Percentiles rank a stretch among this genome's conserved stretches.
phyloP scores from a whole-genome alignment of 2,113 vertebrate species.

The Bucco capensis region DNA sequence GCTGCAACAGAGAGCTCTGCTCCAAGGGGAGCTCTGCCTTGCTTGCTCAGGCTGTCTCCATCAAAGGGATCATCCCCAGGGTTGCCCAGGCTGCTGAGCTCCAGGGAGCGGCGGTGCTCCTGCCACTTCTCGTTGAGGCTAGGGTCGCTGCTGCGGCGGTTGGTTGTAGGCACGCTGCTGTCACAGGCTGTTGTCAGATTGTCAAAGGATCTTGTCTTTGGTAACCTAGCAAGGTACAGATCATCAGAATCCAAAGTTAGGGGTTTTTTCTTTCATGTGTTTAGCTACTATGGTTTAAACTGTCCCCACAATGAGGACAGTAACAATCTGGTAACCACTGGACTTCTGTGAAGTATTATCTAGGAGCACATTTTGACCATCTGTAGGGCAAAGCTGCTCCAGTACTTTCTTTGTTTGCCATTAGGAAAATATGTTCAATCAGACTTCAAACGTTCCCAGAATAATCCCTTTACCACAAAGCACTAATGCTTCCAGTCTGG shows the following conservation, averaged over 20 bases:
- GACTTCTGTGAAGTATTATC: not conserved
- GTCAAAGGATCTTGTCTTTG: constrained; percentile 96
- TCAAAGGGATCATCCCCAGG: constrained; percentile 75
- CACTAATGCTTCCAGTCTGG: not conserved
- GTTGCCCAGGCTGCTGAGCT: constrained; percentile 81
- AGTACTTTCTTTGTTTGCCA: not conserved
- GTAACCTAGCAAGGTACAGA: constrained; percentile 74
- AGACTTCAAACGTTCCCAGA: constrained; percentile 7
- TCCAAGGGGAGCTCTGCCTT: constrained; percentile 52
- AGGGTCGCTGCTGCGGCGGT: constrained; percentile 94
- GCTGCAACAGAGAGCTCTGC: constrained; percentile 87
- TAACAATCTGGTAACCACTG: not conserved
- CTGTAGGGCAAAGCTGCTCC: not conserved
- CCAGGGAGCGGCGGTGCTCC: constrained; percentile 90
- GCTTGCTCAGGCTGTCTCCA: constrained; percentile 62
- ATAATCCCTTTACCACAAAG: not conserved
- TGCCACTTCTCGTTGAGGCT: constrained; percentile 98
- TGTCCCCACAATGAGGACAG: not conserved
- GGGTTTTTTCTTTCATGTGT: no score
- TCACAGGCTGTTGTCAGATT: constrained; percentile 91
- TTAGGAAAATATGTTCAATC: constrained; percentile 1
- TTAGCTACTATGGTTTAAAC: not conserved
- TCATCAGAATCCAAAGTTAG: not conserved
- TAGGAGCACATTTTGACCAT: not conserved
- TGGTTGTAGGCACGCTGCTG: constrained; percentile 77